A percentile compares a stretch with the other conserved stretches of the same genome.
These are phyloP conservation scores for Lindbergichthys nudifrons DNA, from an alignment of 2,797 vertebrate genomes.

Conservation along the genomic window DNA sequence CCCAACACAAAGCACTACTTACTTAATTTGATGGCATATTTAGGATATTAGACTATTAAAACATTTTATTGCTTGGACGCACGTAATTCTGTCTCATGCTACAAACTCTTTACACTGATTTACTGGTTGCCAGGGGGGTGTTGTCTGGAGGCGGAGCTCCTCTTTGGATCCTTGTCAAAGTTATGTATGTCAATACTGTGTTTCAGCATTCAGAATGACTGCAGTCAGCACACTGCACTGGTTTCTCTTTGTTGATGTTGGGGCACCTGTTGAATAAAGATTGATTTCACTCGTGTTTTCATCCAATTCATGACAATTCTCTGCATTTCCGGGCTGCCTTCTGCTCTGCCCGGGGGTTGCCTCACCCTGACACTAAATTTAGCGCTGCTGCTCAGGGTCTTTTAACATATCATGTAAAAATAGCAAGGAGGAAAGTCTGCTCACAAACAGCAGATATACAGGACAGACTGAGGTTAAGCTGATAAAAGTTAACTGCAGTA, in stretches of 20 bases:
- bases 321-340: constrained; percentile 9
- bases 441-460: constrained; percentile 24
- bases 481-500: constrained; percentile 27
- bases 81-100: not conserved
- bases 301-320: constrained; percentile 25
- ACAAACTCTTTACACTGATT: constrained; percentile 8
- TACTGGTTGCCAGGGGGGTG: constrained; percentile 7
- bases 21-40: no score
- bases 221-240: not conserved
- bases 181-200: not conserved
- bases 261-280: constrained; percentile 49
- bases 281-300: constrained; percentile 37
- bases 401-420: constrained; percentile 62
- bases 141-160: not conserved
- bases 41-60: no score
- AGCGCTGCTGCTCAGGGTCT: constrained; percentile 56
- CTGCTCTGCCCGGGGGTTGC: constrained; percentile 36
- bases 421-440: constrained; percentile 60
- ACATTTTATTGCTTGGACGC: not conserved
- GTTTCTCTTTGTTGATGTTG: not conserved
- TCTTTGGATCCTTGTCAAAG: not conserved
- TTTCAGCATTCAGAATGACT: not conserved
- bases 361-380: constrained; percentile 63
- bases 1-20: no score
- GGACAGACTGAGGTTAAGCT: constrained; percentile 12